Evolutionary conservation across 2,888 invertebrate genomes (phyloP).

Genomic region (Melinopterus prodromus): DNA sequence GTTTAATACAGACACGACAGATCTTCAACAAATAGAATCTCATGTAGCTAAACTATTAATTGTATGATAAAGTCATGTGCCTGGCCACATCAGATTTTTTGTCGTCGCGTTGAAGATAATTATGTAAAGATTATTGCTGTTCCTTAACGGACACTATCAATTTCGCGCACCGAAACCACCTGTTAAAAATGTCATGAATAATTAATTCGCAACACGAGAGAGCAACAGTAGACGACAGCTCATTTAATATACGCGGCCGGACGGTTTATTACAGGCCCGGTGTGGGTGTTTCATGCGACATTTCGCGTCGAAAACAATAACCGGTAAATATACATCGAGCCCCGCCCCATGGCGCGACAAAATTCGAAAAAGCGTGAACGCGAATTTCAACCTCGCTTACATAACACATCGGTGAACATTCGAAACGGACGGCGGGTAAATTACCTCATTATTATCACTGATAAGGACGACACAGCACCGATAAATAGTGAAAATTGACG

Average conservation of each 20-base stretch:
- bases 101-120: background rate
- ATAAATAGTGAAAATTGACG: background rate
- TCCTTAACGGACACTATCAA: background rate
- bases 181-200: conserved; percentile 4
- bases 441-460: background rate
- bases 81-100: too few relatives aligned
- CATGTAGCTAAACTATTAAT: too few relatives aligned
- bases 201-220: conserved; percentile 4
- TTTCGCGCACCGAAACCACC: background rate
- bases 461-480: background rate
- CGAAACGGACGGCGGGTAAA: background rate
- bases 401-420: background rate
- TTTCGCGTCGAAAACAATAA: conserved; percentile 22
- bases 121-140: background rate
- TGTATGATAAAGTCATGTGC: too few relatives aligned
- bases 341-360: conserved; percentile 5
- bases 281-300: conserved; percentile 14
- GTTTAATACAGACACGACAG: too few relatives aligned
- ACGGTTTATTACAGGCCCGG: background rate
- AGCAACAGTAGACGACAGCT: background rate
- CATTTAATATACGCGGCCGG: background rate
- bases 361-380: conserved; percentile 13
- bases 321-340: conserved; percentile 12
- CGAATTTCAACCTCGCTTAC: conserved; percentile 6
- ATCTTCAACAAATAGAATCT: too few relatives aligned